A percentile compares a stretch with the other conserved stretches of the same genome.
These are phyloP conservation scores for Papilio elwesi DNA, from an alignment of 2,888 invertebrate species.

Conservation along the genomic window DNA sequence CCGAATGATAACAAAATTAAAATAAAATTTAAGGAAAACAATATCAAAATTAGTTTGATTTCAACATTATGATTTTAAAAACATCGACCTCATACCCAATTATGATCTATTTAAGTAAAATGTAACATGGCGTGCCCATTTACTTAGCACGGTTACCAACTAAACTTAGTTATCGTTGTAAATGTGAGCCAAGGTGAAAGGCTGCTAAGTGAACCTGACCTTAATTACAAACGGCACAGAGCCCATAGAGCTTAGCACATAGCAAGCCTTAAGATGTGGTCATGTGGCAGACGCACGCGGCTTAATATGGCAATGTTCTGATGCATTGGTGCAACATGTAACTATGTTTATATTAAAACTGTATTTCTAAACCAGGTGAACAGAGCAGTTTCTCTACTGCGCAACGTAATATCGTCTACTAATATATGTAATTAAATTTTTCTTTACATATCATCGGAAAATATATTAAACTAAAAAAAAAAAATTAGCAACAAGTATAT, in stretches of 20 bases:
- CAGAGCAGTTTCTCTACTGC: not conserved
- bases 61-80: no score
- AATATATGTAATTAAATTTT: no score
- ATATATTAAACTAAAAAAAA: no score
- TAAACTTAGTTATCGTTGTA: constrained; percentile 9
- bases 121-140: not conserved
- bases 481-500: no score
- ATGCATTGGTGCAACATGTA: constrained; percentile 4
- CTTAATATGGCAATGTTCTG: constrained; percentile 11
- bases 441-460: no score
- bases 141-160: constrained; percentile 13
- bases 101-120: constrained; percentile 10
- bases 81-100: not conserved
- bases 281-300: not conserved
- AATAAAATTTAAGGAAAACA: no score
- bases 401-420: not conserved
- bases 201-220: constrained; percentile 29
- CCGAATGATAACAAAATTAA: no score
- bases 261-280: not conserved
- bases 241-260: not conserved
- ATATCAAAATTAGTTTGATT: no score
- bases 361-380: not conserved
- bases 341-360: constrained; percentile 2
- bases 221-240: constrained; percentile 15
- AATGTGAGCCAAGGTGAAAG: constrained; percentile 27